Percentiles rank a stretch among this genome's conserved stretches.
Conservation (phyloP, 2,888 invertebrate species). For the Cetonia aurata region DNA sequence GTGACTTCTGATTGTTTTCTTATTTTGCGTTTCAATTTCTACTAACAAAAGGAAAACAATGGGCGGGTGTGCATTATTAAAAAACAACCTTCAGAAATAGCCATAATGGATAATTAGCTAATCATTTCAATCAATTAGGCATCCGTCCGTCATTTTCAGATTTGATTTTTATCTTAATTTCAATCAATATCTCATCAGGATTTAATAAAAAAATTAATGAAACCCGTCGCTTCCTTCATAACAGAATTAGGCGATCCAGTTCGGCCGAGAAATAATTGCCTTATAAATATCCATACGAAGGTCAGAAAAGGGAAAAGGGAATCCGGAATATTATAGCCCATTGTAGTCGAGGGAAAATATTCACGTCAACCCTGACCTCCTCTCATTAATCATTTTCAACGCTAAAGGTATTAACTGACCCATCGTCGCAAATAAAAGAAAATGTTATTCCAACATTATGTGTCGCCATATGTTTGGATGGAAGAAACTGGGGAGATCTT, state of each 20-base stretch:
- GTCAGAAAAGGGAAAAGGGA: slow-evolving; percentile 21
- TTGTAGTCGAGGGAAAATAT: slow-evolving; percentile 10
- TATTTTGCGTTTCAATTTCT: too few relatives aligned
- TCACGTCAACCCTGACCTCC: slow-evolving; percentile 24
- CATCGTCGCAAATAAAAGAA: slow-evolving; percentile 28
- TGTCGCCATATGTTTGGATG: slow-evolving; percentile 17
- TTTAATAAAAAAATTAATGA: slow-evolving; percentile 23
- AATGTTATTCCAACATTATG: slow-evolving; percentile 9
- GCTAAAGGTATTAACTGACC: slow-evolving; percentile 29
- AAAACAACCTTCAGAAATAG: too few relatives aligned
- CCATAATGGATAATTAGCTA: too few relatives aligned
- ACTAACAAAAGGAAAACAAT: too few relatives aligned
- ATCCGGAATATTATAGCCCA: slow-evolving; percentile 26
- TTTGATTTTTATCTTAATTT: slow-evolving; percentile 1
- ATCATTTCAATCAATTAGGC: too few relatives aligned
- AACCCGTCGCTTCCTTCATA: slow-evolving; percentile 2
- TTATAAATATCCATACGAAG: slow-evolving; percentile 25
- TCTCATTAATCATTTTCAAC: slow-evolving; percentile 32
- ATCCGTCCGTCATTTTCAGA: too few relatives aligned
- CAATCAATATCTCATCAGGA: slow-evolving; percentile 9
- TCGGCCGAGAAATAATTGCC: slow-evolving; percentile 27
- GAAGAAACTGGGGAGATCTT: slow-evolving; percentile 2
- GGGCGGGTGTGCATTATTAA: too few relatives aligned
- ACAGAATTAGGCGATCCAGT: slow-evolving; percentile 10
- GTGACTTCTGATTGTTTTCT: too few relatives aligned